Percentiles rank a stretch among this genome's conserved stretches.
phyloP scores from a whole-genome alignment of 2,113 vertebrate species.

The Tragelaphus strepsiceros region DNA sequence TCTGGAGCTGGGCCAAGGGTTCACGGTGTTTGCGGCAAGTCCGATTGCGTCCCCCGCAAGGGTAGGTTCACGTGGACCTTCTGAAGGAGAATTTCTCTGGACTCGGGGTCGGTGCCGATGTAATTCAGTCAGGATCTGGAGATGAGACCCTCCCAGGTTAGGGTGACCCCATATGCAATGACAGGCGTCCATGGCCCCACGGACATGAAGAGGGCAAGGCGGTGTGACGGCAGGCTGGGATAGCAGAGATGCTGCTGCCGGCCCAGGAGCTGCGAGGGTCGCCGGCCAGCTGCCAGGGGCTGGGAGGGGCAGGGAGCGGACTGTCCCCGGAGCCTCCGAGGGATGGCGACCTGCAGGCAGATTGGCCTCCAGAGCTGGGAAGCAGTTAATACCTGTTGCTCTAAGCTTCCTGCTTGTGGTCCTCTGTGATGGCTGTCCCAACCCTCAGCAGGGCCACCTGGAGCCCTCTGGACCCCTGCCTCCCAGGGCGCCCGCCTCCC shows the following conservation, averaged over 20 bases:
- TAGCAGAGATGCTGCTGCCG: fast-evolving
- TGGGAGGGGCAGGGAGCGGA: fast-evolving
- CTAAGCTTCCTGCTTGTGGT: fast-evolving
- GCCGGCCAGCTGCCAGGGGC: fast-evolving
- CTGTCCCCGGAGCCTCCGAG: not conserved
- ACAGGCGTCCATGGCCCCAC: not conserved
- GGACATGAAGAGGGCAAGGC: too few species aligned
- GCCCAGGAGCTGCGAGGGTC: fast-evolving
- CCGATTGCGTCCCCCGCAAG: not conserved
- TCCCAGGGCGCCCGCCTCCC: not conserved
- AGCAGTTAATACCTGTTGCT: fast-evolving
- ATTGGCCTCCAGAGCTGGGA: not conserved
- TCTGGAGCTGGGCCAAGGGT: too few species aligned
- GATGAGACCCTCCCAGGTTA: not conserved
- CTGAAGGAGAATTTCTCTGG: not conserved
- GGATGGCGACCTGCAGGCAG: fast-evolving
- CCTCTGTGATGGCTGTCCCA: fast-evolving
- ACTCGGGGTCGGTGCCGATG: not conserved
- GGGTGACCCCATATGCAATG: fast-evolving
- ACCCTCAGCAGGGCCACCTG: too few species aligned
- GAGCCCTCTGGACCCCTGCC: not conserved
- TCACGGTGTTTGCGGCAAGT: fast-evolving
- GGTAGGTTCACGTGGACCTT: fast-evolving
- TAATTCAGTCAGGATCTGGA: too few species aligned
- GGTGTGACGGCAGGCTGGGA: fast-evolving